These are phyloP conservation scores for Zeugodacus cucurbitae DNA, from an alignment of 1,140 invertebrate genomes.

Conservation along the genomic window DNA sequence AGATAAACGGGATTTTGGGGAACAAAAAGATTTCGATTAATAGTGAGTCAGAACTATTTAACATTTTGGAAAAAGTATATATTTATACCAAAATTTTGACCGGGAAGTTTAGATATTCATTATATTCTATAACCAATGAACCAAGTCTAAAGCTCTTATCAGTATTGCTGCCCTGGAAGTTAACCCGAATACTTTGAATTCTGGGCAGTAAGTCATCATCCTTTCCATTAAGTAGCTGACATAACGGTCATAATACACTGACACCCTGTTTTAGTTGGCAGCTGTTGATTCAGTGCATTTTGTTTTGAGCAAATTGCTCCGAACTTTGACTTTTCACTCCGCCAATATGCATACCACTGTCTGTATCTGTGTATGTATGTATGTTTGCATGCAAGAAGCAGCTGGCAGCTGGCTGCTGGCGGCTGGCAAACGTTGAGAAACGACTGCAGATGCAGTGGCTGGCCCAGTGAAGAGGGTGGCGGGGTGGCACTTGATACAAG, in stretches of 20 bases:
- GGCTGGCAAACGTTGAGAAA: background rate
- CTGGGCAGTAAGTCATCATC: no score
- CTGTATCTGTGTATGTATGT: background rate
- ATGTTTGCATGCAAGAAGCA: background rate
- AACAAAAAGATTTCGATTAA: no score
- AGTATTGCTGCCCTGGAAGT: no score
- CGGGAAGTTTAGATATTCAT: no score
- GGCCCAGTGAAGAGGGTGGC: background rate
- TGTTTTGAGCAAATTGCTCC: conserved; percentile 23
- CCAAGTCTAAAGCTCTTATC: no score
- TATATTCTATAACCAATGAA: no score
- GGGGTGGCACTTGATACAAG: background rate
- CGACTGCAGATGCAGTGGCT: background rate
- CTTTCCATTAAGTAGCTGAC: no score
- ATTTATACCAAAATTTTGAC: no score
- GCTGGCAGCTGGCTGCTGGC: background rate
- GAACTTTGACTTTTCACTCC: conserved; percentile 30
- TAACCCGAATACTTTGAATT: no score
- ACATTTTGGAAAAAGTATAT: no score
- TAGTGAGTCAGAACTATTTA: no score
- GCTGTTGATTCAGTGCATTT: conserved; percentile 25
- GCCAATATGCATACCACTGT: background rate
- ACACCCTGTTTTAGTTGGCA: conserved; percentile 20
- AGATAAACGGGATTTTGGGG: no score
- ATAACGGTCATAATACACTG: background rate